phyloP scores from a whole-genome alignment of 1,140 invertebrate genomes.

The Lepidotrigona ventralis region DNA sequence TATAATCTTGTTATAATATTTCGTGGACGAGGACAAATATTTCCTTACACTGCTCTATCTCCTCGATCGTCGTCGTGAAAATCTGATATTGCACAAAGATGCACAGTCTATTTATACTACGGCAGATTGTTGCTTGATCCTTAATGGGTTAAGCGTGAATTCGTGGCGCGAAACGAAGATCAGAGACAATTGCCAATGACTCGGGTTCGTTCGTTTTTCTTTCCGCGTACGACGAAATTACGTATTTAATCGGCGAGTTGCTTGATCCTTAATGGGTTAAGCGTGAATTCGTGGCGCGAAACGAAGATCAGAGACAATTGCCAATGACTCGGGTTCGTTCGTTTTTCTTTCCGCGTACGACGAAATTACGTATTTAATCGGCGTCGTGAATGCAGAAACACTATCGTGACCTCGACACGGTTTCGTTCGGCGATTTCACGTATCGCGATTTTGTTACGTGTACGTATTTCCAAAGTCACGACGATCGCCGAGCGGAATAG shows the following conservation, averaged over 20 bases:
- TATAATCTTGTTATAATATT: too few relatives aligned
- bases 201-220: slow-evolving; percentile 16
- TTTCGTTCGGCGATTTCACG: slow-evolving; percentile 41
- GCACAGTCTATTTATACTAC: too few relatives aligned
- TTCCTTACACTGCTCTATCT: too few relatives aligned
- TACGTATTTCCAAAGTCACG: slow-evolving; percentile 29
- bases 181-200: slow-evolving; percentile 8
- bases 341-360: slow-evolving; percentile 42
- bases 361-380: slow-evolving; percentile 48
- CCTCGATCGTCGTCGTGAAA: too few relatives aligned
- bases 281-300: slow-evolving; percentile 9
- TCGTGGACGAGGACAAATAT: too few relatives aligned
- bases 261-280: not conserved
- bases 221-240: slow-evolving; percentile 47
- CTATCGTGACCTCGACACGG: slow-evolving; percentile 36
- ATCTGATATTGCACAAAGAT: too few relatives aligned
- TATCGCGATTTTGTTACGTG: slow-evolving; percentile 37
- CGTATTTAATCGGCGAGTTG: too few relatives aligned
- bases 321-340: slow-evolving; percentile 6
- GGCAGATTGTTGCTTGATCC: not conserved
- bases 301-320: not conserved
- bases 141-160: not conserved
- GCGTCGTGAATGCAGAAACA: slow-evolving; percentile 42
- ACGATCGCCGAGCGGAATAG: not conserved
- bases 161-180: not conserved